phyloP scores from a whole-genome alignment of 1,140 invertebrate genomes.

The Venustaconcha ellipsiformis region DNA sequence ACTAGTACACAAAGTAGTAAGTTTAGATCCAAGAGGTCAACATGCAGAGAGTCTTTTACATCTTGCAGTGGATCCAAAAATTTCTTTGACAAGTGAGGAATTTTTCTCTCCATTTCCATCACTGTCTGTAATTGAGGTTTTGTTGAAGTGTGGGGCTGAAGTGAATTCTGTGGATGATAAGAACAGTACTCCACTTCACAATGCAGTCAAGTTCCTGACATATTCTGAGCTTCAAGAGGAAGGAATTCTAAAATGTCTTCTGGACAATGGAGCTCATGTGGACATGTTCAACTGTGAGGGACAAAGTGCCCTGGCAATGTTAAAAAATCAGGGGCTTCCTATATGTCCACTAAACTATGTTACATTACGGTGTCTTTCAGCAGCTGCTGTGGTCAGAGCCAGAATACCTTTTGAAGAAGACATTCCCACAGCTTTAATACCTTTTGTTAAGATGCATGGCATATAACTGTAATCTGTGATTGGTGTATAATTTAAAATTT shows the following conservation, averaged over 20 bases:
- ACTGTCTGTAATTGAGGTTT: slow-evolving; percentile 36
- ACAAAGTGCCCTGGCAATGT: slow-evolving; percentile 77
- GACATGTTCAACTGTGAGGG: slow-evolving; percentile 80
- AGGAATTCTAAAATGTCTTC: slow-evolving; percentile 78
- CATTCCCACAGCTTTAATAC: slow-evolving; percentile 78
- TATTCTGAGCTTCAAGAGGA: slow-evolving; percentile 76
- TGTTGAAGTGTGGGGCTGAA: slow-evolving; percentile 44
- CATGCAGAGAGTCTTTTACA: slow-evolving; percentile 87
- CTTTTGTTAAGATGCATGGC: slow-evolving; percentile 83
- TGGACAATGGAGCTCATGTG: slow-evolving; percentile 79
- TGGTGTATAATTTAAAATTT: too few relatives aligned
- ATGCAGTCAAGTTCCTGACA: slow-evolving; percentile 37
- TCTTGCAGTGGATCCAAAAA: slow-evolving; percentile 74
- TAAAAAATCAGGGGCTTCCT: slow-evolving; percentile 78
- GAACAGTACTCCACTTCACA: slow-evolving; percentile 43
- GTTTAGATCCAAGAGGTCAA: slow-evolving; percentile 78
- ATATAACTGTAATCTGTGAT: background rate
- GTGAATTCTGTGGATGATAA: slow-evolving; percentile 38
- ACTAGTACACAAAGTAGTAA: slow-evolving; percentile 77
- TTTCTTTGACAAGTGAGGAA: slow-evolving; percentile 42
- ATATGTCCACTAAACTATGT: slow-evolving; percentile 76
- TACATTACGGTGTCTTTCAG: slow-evolving; percentile 85
- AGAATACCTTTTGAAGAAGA: slow-evolving; percentile 77
- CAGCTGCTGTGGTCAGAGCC: slow-evolving; percentile 79
- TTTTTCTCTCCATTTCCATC: slow-evolving; percentile 46